A percentile compares a stretch with the other conserved stretches of the same genome.
phyloP scores from a whole-genome alignment of 2,797 vertebrate genomes.

The Tenualosa ilisha region DNA sequence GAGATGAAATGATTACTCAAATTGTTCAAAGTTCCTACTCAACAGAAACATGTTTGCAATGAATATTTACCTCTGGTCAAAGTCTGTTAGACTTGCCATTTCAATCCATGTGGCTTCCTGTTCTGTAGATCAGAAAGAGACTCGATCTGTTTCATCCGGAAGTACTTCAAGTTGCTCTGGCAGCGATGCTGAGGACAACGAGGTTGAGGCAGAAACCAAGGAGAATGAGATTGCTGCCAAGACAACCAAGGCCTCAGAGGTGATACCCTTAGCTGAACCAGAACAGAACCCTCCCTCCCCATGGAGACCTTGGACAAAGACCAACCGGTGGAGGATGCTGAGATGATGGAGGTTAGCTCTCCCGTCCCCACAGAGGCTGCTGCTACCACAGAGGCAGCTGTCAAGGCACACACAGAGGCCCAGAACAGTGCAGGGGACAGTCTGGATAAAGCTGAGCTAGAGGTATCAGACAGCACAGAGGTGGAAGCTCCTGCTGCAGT shows the following conservation, averaged over 20 bases:
- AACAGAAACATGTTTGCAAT: too few relatives aligned
- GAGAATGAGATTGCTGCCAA: slow-evolving; percentile 41
- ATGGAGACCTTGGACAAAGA: slow-evolving; percentile 39
- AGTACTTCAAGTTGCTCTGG: slow-evolving; percentile 65
- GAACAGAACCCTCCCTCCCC: neutral
- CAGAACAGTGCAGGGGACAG: slow-evolving; percentile 48
- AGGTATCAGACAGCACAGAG: slow-evolving; percentile 57
- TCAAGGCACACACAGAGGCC: slow-evolving; percentile 41
- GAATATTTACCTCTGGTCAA: neutral
- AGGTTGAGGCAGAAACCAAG: slow-evolving; percentile 54
- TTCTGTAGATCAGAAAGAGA: slow-evolving; percentile 54
- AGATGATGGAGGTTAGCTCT: slow-evolving; percentile 19
- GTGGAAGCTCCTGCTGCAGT: slow-evolving; percentile 38
- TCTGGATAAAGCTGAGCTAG: slow-evolving; percentile 42
- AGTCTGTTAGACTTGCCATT: neutral
- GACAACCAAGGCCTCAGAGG: slow-evolving; percentile 43
- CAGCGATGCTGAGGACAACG: slow-evolving; percentile 66
- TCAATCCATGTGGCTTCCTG: neutral
- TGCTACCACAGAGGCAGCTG: slow-evolving; percentile 20
- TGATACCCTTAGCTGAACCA: slow-evolving; percentile 35
- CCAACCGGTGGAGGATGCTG: slow-evolving; percentile 46
- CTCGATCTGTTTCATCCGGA: slow-evolving; percentile 63
- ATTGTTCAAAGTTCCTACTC: too few relatives aligned
- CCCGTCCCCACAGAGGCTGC: slow-evolving; percentile 10
- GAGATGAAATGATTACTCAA: too few relatives aligned